phyloP scores from a whole-genome alignment of 1,140 invertebrate genomes.

The Hycleus cichorii region DNA sequence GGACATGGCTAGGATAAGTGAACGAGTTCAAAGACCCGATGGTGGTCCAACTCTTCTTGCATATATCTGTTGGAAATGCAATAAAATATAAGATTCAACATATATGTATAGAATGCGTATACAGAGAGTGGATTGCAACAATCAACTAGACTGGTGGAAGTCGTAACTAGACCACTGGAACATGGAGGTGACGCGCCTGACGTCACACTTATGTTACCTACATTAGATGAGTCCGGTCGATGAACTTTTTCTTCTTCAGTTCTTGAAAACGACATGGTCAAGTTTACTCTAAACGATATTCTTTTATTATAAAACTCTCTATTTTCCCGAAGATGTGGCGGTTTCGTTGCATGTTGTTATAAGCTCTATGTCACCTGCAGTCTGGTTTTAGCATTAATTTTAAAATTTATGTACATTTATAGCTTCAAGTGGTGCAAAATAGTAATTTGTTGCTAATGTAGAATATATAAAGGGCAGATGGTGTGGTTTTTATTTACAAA shows the following conservation, averaged over 20 bases:
- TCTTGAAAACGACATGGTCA: constrained; percentile 19
- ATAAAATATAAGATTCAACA: constrained; percentile 4
- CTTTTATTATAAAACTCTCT: not conserved
- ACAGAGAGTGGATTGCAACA: not conserved
- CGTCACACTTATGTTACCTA: constrained; percentile 33
- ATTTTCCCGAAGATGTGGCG: not conserved
- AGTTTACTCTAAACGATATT: not conserved
- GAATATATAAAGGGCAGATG: no score
- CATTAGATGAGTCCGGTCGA: constrained; percentile 28
- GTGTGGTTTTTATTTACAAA: no score
- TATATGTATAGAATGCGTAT: no score
- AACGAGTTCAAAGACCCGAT: constrained; percentile 25
- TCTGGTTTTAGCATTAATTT: no score
- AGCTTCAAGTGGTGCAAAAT: no score
- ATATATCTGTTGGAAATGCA: constrained; percentile 13
- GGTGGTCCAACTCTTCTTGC: not conserved
- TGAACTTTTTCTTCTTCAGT: constrained; percentile 16
- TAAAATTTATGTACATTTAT: no score
- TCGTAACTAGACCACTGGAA: constrained; percentile 35
- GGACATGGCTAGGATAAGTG: constrained; percentile 18
- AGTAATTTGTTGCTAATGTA: no score
- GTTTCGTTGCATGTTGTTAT: not conserved
- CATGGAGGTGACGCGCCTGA: constrained; percentile 32
- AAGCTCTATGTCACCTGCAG: not conserved
- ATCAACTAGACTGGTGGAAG: constrained; percentile 24